Conservation (phyloP, 2,797 vertebrate species). For the Cossypha polioptera region DNA sequence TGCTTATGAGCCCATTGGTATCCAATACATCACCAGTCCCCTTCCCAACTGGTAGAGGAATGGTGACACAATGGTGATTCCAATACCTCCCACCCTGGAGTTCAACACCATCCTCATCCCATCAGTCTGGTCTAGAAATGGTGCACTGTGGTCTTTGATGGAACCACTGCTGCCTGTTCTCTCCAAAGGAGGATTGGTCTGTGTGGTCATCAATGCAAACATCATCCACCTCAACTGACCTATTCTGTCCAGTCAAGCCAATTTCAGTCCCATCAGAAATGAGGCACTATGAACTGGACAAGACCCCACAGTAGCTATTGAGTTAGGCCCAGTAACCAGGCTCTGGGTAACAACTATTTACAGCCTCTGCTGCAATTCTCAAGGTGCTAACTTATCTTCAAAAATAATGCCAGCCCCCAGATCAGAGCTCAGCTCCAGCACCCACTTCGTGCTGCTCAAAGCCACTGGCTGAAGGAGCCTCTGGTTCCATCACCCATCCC, state of each 20-base stretch:
- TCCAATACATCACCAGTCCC: background rate
- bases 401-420: background rate
- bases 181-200: too few species aligned
- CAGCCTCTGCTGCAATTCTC: background rate
- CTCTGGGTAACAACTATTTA: background rate
- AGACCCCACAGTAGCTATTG: background rate
- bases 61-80: background rate
- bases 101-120: background rate
- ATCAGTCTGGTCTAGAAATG: background rate
- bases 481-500: fast-evolving
- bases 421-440: background rate
- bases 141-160: background rate
- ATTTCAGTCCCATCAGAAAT: too few species aligned
- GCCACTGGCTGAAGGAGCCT: background rate
- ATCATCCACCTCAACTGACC: background rate
- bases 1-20: fast-evolving
- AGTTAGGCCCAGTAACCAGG: background rate
- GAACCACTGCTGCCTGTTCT: background rate
- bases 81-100: background rate
- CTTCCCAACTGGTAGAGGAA: background rate
- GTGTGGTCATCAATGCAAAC: fast-evolving
- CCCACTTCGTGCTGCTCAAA: background rate
- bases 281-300: background rate
- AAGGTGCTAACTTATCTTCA: background rate
- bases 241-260: background rate